Base-by-base conservation (phyloP, 2,797 vertebrate species). In the Enteromius afrohamiltoni region DNA sequence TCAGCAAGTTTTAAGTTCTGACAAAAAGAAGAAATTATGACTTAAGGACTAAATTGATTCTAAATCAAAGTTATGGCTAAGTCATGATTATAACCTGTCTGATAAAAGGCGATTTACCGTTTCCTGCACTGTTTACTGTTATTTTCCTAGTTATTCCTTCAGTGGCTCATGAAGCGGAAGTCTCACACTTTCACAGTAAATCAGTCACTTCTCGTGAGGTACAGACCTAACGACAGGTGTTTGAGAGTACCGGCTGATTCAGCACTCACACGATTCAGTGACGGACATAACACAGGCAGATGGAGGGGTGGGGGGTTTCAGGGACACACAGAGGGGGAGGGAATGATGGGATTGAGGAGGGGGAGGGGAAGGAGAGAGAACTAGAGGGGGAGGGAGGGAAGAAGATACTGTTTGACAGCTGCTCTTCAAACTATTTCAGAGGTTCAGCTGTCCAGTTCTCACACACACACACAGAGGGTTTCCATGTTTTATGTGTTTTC, bases 371-470 rank as follows among this genome's bases (percentile, higher is more conserved):
- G 11, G 86, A 86, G 64, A 86, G 83, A 85, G 65, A 78, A 67
- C 80, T 23, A 34, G 86, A 85, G 68, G 84, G 80, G 58, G 73
- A 73, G 74, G 47, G 40, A 14, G 3, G 62, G 71, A 79, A 60
- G 45, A 47, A 17, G 3, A 49, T 21, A 62, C 58, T 64, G 74
- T 71, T 79, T 70, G 83, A 83, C 88, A 91, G 86, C 85, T 87
- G 86, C 77, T 90, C 65, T 79, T 89, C 82, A 70, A 79, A 82
- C 76, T 40, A 55, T 84, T 88, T 86, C 17, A 76, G 60, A 74
- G 62, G 17, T 86, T 65, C 64, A 76, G 86, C 67, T 83, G 86
- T 91, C 77, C 86, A 79, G 53, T 86, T 17, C 85, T 14, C 40
- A 37, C 83, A 34, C 77, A 37, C 74, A 31, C 53, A 79, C 79